Conservation (phyloP, 2,113 vertebrate species). For the Psephotus haematonotus region DNA sequence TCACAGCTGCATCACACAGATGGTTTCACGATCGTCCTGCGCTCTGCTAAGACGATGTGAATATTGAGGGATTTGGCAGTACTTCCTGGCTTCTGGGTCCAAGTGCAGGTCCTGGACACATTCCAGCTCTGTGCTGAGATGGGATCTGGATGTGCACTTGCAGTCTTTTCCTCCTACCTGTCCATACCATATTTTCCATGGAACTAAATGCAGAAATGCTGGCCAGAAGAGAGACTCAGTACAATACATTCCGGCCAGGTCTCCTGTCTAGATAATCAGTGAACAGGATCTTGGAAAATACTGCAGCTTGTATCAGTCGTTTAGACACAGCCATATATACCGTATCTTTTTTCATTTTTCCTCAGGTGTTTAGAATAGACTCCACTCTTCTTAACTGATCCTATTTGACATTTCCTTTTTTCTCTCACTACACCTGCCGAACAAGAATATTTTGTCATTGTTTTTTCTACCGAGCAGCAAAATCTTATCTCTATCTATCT, state of each 20-base stretch:
- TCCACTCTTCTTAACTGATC: not conserved
- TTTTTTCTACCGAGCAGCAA: not conserved
- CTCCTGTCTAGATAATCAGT: not conserved
- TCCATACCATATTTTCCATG: conserved; percentile 15
- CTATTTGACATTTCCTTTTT: not conserved
- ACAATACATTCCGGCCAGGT: not conserved
- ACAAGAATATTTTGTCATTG: not conserved
- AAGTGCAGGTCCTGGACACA: not conserved
- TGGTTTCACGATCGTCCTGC: not conserved
- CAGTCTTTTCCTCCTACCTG: conserved; percentile 52
- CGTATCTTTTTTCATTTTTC: not conserved
- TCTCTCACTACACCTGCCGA: not conserved
- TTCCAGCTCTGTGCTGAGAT: conserved; percentile 16
- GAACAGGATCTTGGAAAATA: conserved; percentile 13
- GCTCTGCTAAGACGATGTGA: not conserved
- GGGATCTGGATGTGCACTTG: conserved; percentile 2
- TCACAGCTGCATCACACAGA: conserved; percentile 12
- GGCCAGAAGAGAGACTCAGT: not conserved
- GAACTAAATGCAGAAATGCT: not conserved
- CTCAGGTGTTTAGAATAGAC: not conserved
- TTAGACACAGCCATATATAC: not conserved
- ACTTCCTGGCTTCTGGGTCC: not conserved
- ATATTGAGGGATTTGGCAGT: conserved; percentile 49
- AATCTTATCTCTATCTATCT: not conserved
- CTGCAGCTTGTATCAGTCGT: not conserved